Base-by-base conservation (phyloP, 2,113 vertebrate species). In the Peromyscus leucopus region DNA sequence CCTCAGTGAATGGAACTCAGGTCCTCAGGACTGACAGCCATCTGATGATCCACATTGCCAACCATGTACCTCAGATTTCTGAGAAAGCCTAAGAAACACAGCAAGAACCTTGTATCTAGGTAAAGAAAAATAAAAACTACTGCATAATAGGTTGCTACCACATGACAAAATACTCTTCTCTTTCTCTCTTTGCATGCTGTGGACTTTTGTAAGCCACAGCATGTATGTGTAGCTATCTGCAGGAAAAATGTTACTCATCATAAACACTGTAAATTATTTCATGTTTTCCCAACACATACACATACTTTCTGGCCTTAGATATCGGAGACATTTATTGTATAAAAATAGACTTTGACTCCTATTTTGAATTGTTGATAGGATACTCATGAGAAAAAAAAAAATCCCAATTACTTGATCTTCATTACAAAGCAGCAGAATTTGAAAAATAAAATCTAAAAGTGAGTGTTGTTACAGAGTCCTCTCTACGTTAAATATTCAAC, bases 221-320 rank as follows among this genome's bases (percentile, higher is more conserved):
- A 74, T 74, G 36, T 28, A 36, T 36, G 57, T 76, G 31, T 79
- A 67, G 39, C 59, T 78, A 2, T 48, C 33, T 69, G 33, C 1
- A 46, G 87, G 24, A 71, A 80, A 75, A 36, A 42, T 5, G 2
- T 0, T 87, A 2, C 42, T 97, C 28, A 46, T 21, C 57, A 39
- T 33, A 39, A 96, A 79, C 92, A 22, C 87, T 59, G 46, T 76
- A 74, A 92, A 94, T 63, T 88, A 26, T 24, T 89, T 31, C 75
- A 72, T 61, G 1, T 10, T 80, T 95, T 80, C 13, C 3, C 31
- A 42, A 78, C 0, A 42, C 4, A 71, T 88, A 31, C 79, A 33
- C 19, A 48, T 72, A 13, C 12, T 94, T 85, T 91, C 57, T 72
- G 28, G 28, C 71, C 31, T 96, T 91, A 91, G 63, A 28, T 92